A percentile compares a stretch with the other conserved stretches of the same genome.
These are phyloP conservation scores for Terebella lapidaria DNA, from an alignment of 2,888 invertebrate species.

Conservation along the genomic window DNA sequence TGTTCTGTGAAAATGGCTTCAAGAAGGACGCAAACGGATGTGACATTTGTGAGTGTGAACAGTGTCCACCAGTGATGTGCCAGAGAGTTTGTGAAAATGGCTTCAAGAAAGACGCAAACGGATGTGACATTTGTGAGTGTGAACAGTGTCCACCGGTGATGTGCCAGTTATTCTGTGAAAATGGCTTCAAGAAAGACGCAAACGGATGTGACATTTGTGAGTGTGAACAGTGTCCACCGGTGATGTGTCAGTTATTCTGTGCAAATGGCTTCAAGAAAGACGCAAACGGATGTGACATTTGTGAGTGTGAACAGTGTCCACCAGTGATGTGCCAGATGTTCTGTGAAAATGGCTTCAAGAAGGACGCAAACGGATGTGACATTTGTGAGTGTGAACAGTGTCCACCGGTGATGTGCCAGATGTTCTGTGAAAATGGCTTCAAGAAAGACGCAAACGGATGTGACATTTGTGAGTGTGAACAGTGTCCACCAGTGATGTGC, in stretches of 20 bases:
- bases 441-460: slow-evolving; percentile 12
- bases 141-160: not conserved
- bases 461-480: slow-evolving; percentile 12
- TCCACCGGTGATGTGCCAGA: not conserved
- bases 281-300: slow-evolving; percentile 6
- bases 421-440: slow-evolving; percentile 8
- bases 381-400: slow-evolving; percentile 4
- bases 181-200: slow-evolving; percentile 1
- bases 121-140: slow-evolving; percentile 9
- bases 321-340: slow-evolving; percentile 5
- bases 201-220: slow-evolving; percentile 5
- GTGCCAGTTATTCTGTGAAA: slow-evolving; percentile 8
- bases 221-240: slow-evolving; percentile 4
- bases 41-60: slow-evolving; percentile 6
- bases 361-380: slow-evolving; percentile 9
- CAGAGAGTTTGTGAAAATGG: slow-evolving; percentile 5
- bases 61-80: slow-evolving; percentile 3
- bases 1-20: slow-evolving; percentile 18
- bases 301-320: slow-evolving; percentile 7
- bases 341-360: slow-evolving; percentile 6
- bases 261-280: slow-evolving; percentile 12
- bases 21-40: slow-evolving; percentile 13
- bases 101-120: slow-evolving; percentile 8
- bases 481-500: slow-evolving; percentile 3
- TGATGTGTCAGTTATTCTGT: slow-evolving; percentile 4